These are phyloP conservation scores for Listronotus oregonensis DNA, from an alignment of 1,140 invertebrate genomes.

Conservation along the genomic window DNA sequence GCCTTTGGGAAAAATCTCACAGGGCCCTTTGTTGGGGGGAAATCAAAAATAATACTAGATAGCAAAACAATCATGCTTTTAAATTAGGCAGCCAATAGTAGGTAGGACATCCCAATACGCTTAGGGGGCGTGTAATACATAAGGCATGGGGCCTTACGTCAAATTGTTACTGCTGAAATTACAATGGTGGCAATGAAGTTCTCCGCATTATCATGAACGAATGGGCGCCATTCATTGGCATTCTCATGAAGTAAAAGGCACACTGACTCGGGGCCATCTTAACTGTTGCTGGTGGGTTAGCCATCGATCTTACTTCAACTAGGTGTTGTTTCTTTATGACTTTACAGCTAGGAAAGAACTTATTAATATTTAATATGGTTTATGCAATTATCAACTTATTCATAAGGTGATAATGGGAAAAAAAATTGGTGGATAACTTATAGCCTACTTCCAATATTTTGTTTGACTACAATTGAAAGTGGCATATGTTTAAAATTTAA, in stretches of 20 bases:
- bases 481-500: too few species aligned
- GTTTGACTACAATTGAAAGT: too few species aligned
- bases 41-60: slow-evolving; percentile 6
- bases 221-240: slow-evolving; percentile 93
- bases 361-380: slow-evolving; percentile 4
- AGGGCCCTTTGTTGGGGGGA: neutral
- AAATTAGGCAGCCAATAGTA: slow-evolving; percentile 49
- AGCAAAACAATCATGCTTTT: slow-evolving; percentile 22
- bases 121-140: slow-evolving; percentile 15
- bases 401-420: neutral
- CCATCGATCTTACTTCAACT: slow-evolving; percentile 93
- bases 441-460: too few species aligned
- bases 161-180: slow-evolving; percentile 96
- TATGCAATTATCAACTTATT: neutral
- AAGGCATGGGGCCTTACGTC: slow-evolving; percentile 66
- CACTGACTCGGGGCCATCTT: slow-evolving; percentile 95
- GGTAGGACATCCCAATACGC: slow-evolving; percentile 8
- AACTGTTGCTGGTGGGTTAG: slow-evolving; percentile 90
- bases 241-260: slow-evolving; percentile 91
- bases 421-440: too few species aligned
- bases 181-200: slow-evolving; percentile 98
- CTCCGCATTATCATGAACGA: slow-evolving; percentile 92
- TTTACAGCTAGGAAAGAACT: slow-evolving; percentile 77
- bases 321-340: slow-evolving; percentile 94
- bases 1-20: too few species aligned